phyloP scores from a whole-genome alignment of 2,888 invertebrate species.

The Notodonta dromedarius region DNA sequence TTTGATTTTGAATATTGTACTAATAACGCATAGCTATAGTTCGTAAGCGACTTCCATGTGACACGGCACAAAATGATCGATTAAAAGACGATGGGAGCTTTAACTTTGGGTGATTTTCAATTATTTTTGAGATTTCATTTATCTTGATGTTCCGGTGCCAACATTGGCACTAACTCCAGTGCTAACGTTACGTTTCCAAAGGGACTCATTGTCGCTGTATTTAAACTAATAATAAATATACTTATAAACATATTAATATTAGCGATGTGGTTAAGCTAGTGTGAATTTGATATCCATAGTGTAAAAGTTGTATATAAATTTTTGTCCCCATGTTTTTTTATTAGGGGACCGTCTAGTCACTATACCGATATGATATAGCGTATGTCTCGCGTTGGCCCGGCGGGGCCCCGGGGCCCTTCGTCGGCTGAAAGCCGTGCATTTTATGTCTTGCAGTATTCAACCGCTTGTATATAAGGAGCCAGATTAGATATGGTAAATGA shows the following conservation, averaged over 20 bases:
- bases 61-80: constrained; percentile 72
- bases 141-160: constrained; percentile 58
- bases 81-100: constrained; percentile 57
- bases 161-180: constrained; percentile 43
- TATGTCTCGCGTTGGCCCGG: constrained; percentile 35
- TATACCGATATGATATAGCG: constrained; percentile 55
- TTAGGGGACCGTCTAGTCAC: constrained; percentile 76
- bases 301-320: constrained; percentile 67
- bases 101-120: constrained; percentile 48
- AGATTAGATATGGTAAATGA: constrained; percentile 27
- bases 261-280: constrained; percentile 66
- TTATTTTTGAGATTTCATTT: constrained; percentile 68
- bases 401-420: constrained; percentile 24
- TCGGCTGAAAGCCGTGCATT: constrained; percentile 54
- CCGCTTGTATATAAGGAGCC: constrained; percentile 66
- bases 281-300: constrained; percentile 71
- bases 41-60: constrained; percentile 70
- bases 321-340: constrained; percentile 53
- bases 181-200: constrained; percentile 54
- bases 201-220: constrained; percentile 52
- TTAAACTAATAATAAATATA: constrained; percentile 39
- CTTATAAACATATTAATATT: constrained; percentile 45
- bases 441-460: constrained; percentile 61
- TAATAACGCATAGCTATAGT: constrained; percentile 57
- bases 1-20: constrained; percentile 57